A percentile compares a stretch with the other conserved stretches of the same genome.
These are phyloP conservation scores for Eulimnadia texana DNA, from an alignment of 1,140 invertebrate genomes.

Conservation along the genomic window DNA sequence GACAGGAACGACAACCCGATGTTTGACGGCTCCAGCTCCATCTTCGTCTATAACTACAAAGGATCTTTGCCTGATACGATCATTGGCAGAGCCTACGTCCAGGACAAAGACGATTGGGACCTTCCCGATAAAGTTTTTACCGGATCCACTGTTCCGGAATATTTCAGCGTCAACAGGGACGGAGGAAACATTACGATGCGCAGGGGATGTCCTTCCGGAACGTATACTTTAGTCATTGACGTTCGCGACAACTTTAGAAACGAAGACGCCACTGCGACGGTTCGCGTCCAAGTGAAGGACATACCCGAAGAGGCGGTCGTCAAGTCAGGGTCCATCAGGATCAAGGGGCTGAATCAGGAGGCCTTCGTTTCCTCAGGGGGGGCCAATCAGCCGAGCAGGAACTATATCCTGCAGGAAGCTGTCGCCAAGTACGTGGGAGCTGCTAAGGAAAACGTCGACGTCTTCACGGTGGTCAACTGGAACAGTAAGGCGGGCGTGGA, in stretches of 20 bases:
- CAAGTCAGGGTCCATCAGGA: constrained; percentile 75
- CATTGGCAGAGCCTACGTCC: constrained; percentile 77
- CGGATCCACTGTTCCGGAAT: constrained; percentile 36
- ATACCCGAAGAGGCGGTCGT: constrained; percentile 77
- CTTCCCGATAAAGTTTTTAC: constrained; percentile 68
- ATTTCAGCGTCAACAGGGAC: constrained; percentile 48
- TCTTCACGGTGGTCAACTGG: constrained; percentile 62
- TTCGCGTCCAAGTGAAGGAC: constrained; percentile 66
- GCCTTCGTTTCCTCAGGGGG: constrained; percentile 53
- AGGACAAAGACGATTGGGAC: constrained; percentile 89
- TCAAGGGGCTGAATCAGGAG: constrained; percentile 63
- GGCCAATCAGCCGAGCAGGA: constrained; percentile 39
- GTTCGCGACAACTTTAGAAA: constrained; percentile 29
- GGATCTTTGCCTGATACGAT: constrained; percentile 53
- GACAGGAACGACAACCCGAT: constrained; percentile 82
- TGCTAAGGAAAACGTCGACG: constrained; percentile 66
- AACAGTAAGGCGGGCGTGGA: constrained; percentile 46
- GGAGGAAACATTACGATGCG: constrained; percentile 74
- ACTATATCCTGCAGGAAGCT: constrained; percentile 48
- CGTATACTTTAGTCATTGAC: constrained; percentile 35
- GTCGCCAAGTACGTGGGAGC: constrained; percentile 60
- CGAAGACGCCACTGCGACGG: constrained; percentile 56
- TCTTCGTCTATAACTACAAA: constrained; percentile 84
- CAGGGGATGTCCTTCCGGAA: constrained; percentile 46
- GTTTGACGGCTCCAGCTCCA: constrained; percentile 60